Percentiles rank a stretch among this genome's conserved stretches.
Evolutionary conservation across 2,113 vertebrate species (phyloP).

Genomic region (Hippoglossus stenolepis): DNA sequence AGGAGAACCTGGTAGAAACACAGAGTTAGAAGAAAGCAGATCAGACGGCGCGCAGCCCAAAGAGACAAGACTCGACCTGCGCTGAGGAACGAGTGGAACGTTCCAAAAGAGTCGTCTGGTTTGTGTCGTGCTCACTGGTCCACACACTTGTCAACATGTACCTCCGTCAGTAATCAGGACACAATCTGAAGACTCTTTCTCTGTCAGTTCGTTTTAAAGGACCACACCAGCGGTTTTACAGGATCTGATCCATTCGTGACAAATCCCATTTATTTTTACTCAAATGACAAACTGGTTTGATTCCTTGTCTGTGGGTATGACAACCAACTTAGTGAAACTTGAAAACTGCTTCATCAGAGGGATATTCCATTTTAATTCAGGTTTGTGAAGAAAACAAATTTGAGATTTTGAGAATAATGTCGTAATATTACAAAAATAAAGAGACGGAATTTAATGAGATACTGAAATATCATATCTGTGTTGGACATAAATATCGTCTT

Average conservation of each 20-base stretch:
- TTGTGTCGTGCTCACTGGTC: constrained; percentile 31
- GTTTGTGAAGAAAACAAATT: too few species aligned
- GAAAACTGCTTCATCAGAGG: too few species aligned
- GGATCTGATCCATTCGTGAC: background rate
- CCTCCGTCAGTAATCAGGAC: constrained; percentile 26
- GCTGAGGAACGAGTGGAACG: constrained; percentile 24
- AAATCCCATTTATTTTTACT: too few species aligned
- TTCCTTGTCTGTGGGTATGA: too few species aligned
- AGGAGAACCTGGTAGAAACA: constrained; percentile 68
- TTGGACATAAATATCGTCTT: too few species aligned
- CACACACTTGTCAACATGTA: constrained; percentile 26
- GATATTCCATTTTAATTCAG: too few species aligned
- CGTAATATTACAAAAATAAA: too few species aligned
- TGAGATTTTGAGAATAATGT: too few species aligned
- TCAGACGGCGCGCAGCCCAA: background rate
- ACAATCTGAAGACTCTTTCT: constrained; percentile 45
- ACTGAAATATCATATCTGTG: too few species aligned
- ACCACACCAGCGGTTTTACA: constrained; percentile 56
- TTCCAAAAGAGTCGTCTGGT: constrained; percentile 29
- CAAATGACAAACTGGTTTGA: background rate
- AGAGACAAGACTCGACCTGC: constrained; percentile 41
- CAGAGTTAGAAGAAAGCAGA: constrained; percentile 58
- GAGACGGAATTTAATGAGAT: too few species aligned
- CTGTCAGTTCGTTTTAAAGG: constrained; percentile 49
- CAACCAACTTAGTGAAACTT: too few species aligned